Percentiles rank a stretch among this genome's conserved stretches.
Evolutionary conservation across 2,797 vertebrate species (phyloP).

Genomic region (Pseudochromis fuscus): DNA sequence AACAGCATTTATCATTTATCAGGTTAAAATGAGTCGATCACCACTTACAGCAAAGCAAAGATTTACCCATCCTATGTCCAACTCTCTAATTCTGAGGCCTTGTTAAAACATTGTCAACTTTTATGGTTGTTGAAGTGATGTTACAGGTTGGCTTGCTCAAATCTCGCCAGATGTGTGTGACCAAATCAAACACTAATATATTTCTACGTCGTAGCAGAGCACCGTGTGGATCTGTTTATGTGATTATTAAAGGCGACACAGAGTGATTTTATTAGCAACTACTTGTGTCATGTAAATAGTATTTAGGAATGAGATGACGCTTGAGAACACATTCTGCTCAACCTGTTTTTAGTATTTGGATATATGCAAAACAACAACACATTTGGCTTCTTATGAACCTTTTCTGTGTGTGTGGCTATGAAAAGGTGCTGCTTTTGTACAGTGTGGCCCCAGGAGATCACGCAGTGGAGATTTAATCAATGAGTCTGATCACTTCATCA

Average conservation of each 20-base stretch:
- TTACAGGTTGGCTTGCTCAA: background rate
- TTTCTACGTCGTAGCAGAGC: conserved; percentile 29
- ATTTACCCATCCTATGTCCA: background rate
- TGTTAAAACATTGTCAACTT: conserved; percentile 7
- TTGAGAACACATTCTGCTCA: conserved; percentile 21
- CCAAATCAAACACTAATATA: conserved; percentile 33
- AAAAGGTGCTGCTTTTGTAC: conserved; percentile 11
- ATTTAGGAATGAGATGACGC: conserved; percentile 43
- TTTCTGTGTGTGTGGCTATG: conserved; percentile 2
- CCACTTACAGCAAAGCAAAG: conserved; percentile 33
- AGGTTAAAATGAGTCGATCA: conserved; percentile 53
- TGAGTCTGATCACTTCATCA: conserved; percentile 20
- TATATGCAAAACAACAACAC: conserved; percentile 29
- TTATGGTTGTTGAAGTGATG: background rate
- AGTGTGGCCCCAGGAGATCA: background rate
- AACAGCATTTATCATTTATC: conserved; percentile 70
- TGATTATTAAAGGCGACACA: conserved; percentile 56
- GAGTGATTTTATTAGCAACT: conserved; percentile 50
- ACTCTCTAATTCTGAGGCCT: conserved; percentile 9
- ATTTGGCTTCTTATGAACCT: conserved; percentile 19
- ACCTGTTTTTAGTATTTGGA: conserved; percentile 59
- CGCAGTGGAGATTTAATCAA: background rate
- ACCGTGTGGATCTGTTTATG: conserved; percentile 37
- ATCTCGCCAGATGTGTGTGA: conserved; percentile 19
- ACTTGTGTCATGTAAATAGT: conserved; percentile 64